These are phyloP conservation scores for Brachypteracias leptosomus DNA, from an alignment of 2,113 vertebrate genomes.

Conservation along the genomic window DNA sequence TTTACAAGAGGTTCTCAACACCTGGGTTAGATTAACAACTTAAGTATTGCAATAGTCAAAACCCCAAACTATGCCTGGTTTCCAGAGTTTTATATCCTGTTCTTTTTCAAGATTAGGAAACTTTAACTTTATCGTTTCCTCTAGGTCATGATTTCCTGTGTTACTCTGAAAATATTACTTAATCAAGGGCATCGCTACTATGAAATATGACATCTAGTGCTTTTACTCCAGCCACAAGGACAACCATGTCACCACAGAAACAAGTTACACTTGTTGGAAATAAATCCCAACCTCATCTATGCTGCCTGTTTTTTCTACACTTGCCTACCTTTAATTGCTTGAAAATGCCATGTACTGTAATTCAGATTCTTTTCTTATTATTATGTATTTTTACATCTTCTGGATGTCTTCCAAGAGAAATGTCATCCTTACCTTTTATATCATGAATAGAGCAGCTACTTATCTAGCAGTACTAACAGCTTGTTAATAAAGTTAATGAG, in stretches of 20 bases:
- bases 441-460: not conserved
- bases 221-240: not conserved
- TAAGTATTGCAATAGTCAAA: not conserved
- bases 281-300: not conserved
- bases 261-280: not conserved
- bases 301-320: not conserved
- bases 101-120: not conserved
- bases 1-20: not conserved
- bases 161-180: not conserved
- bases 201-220: not conserved
- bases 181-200: not conserved
- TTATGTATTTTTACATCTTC: not conserved
- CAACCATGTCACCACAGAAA: fast-evolving
- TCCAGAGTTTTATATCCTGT: not conserved
- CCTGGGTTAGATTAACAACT: not conserved
- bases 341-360: not conserved
- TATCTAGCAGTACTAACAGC: not conserved
- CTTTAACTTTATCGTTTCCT: not conserved
- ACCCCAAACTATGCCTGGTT: not conserved
- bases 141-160: not conserved
- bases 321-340: not conserved
- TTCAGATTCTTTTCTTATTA: not conserved
- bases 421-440: not conserved
- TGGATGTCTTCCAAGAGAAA: not conserved
- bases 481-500: not conserved